Evolutionary conservation across 2,888 invertebrate species (phyloP).

Genomic region (Heteromurus nitidus): DNA sequence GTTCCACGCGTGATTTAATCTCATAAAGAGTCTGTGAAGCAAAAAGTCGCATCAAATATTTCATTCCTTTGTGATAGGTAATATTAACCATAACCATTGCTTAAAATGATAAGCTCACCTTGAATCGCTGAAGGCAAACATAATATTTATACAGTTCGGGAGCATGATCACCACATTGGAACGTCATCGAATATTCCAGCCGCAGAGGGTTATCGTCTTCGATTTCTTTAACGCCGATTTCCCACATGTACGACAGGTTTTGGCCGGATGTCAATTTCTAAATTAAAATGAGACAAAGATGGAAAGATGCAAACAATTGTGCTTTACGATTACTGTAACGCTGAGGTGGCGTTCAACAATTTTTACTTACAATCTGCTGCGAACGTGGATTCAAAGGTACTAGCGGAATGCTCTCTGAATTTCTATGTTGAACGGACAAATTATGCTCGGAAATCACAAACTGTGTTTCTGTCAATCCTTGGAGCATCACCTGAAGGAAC

Average conservation of each 20-base stretch:
- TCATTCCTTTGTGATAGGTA: neutral
- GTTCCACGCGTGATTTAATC: constrained; percentile 86
- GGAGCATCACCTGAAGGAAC: constrained; percentile 84
- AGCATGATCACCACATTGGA: constrained; percentile 49
- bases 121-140: constrained; percentile 71
- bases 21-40: constrained; percentile 85
- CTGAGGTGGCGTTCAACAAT: no score
- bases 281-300: neutral
- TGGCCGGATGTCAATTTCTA: constrained; percentile 84
- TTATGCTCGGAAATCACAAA: constrained; percentile 69
- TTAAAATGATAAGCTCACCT: constrained; percentile 66
- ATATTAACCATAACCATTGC: neutral
- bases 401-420: constrained; percentile 75
- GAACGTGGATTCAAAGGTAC: constrained; percentile 82
- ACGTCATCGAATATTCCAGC: constrained; percentile 71
- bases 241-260: constrained; percentile 90
- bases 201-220: constrained; percentile 74
- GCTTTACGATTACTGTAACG: no score
- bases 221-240: constrained; percentile 79
- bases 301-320: no score
- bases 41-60: constrained; percentile 12
- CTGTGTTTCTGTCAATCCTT: constrained; percentile 75
- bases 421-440: constrained; percentile 71
- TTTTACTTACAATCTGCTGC: constrained; percentile 75
- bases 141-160: constrained; percentile 72